Base-by-base conservation (phyloP, 2,113 vertebrate genomes). In the Leucoraja erinaceus region DNA sequence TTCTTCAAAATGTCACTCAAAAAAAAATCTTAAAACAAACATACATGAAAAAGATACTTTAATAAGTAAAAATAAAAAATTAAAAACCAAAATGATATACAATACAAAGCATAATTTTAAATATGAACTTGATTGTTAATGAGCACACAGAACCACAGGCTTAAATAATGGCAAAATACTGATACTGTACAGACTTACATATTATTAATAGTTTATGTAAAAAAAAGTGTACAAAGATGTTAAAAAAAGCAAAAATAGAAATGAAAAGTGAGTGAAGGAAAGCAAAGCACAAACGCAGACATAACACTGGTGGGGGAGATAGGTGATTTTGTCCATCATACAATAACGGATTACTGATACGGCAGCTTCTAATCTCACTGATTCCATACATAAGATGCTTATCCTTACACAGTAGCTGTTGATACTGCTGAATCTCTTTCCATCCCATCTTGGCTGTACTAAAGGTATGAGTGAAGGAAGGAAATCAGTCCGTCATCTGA, bases 11-110 rank as follows among this genome's bases (percentile, higher is more conserved):
- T 88, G 28, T 88, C 83, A 63, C 59, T 72, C 38, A 96, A 94
- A 95, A 95, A 96, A 94, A 95, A 95, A 96, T 95, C 94, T 93
- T 94, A 94, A 95, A 96, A 93, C 94, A 94, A 95, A 94, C 94
- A 93, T 93, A 94, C 94, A 96, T 93, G 96, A 95, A 96, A 96
- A 90, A 63, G 93, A 90, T 94, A 94, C 94, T 97, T 97, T 97
- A 96, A 97, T 96, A 94, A 94, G 94, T 93, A 95, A 95, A 95
- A 93, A 94, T 70, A 93, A 93, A 10, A 95, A 94, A 1, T 47
- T 47, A 47, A 94, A 94, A 94, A 81, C 4, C 33, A 83, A 91
- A 90, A 91, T 47, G 88, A 86, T 25, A 18, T 28, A 91, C 66
- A 31, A 47, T 72, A 88, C 83, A 88, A 88, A 86, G 56, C 83